Conservation (phyloP, 2,797 vertebrate genomes). For the Esox lucius region DNA sequence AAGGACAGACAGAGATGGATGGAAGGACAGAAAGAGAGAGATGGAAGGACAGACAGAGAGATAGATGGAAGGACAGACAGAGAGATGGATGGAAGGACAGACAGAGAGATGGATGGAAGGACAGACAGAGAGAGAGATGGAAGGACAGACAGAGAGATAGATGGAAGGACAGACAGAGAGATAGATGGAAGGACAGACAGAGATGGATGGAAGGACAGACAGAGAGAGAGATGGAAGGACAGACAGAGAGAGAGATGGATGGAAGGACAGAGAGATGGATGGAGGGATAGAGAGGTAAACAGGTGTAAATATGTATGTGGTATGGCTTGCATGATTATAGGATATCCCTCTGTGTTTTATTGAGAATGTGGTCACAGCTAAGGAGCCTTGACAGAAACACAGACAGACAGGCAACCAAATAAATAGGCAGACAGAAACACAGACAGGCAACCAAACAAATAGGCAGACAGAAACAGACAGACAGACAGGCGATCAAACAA, state of each 20-base stretch:
- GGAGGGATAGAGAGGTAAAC: too few species aligned
- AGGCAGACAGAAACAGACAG: too few species aligned
- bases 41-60: too few species aligned
- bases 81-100: not conserved
- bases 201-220: not conserved
- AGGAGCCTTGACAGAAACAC: not conserved
- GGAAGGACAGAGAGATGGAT: too few species aligned
- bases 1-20: not conserved
- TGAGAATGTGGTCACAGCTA: not conserved
- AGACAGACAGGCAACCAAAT: not conserved
- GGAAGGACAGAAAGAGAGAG: too few species aligned
- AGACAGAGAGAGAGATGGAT: too few species aligned
- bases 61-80: not conserved
- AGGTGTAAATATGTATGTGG: too few species aligned
- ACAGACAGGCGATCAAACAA: not conserved
- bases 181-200: not conserved
- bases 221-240: not conserved
- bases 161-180: not conserved
- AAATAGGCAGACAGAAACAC: too few species aligned
- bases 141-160: not conserved
- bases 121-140: not conserved
- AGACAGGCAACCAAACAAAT: too few species aligned
- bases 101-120: not conserved
- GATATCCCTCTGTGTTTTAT: too few species aligned
- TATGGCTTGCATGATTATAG: too few species aligned